Conservation (phyloP, 2,797 vertebrate genomes). For the Scleropages formosus region DNA sequence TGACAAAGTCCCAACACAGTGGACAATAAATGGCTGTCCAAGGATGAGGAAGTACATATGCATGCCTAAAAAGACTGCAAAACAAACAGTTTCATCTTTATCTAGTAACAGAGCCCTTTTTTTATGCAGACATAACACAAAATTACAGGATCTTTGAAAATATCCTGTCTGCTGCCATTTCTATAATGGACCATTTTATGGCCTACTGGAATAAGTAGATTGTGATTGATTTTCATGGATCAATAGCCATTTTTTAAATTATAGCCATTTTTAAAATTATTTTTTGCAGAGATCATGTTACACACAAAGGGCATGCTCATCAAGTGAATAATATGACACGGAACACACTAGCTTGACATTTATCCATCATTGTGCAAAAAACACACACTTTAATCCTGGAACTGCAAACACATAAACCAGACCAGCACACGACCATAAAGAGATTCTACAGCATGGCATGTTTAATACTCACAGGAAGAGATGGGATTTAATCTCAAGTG, state of each 20-base stretch:
- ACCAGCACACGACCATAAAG: background rate
- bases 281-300: conserved; percentile 21
- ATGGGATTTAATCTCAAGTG: background rate
- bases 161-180: conserved; percentile 1
- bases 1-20: background rate
- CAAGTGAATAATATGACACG: background rate
- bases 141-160: background rate
- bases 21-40: background rate
- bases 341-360: background rate
- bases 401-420: background rate
- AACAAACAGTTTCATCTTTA: conserved; percentile 9
- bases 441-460: background rate
- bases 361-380: background rate
- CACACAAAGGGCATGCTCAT: conserved; percentile 10
- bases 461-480: no score
- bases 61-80: conserved; percentile 6
- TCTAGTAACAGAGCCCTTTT: background rate
- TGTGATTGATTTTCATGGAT: conserved; percentile 27
- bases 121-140: background rate
- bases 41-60: background rate
- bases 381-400: background rate
- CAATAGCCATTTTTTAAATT: conserved; percentile 23
- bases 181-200: conserved; percentile 22
- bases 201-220: conserved; percentile 25
- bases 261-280: background rate